Base-by-base conservation (phyloP, 1,140 invertebrate genomes). In the Sinella curviseta region DNA sequence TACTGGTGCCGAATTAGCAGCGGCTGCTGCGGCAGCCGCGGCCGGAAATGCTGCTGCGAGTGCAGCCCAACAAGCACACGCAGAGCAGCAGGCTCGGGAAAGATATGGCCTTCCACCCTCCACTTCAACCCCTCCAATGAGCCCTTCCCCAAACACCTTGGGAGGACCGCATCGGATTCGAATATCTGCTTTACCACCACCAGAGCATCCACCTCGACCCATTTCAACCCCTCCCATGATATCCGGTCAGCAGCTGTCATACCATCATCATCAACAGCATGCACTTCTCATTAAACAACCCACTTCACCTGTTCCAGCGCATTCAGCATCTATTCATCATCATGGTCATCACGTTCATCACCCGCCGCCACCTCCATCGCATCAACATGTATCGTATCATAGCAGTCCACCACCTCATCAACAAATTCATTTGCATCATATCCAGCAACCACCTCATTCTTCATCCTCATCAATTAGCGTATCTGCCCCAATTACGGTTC, bases 401-500 rank as follows among this genome's bases (percentile, higher is more conserved):
- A n/a, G 16, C 39, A 48, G 39, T 48, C 24, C 57, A 8, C 39
- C 39, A 20, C 39, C 16, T n/a, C 57, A 65, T 65, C 57, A 65
- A 65, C 57, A 65, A 65, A 65, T 65, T 65, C 65, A 70, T 8
- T 70, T 70, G 65, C 65, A 70, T 30, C 26, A 33, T 33, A 70
- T 70, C 4, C 65, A 70, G 12, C 65, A 70, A 33, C 1, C 65
- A n/a, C n/a, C 65, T 14, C 8, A 14, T 31, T 31, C 57, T n/a
- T 60, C 57, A 14, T 60, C 57, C 4, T n/a, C 57, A 60, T 8
- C 3, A n/a, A 60, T 26, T n/a, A 60, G 4, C 39, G 17, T n/a
- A n/a, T n/a, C 39, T 12, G 39, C 14, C 57, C 57, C 57, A 16
- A 26, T 65, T 65, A 65, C 57, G 8, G 57, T 20, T 24, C 74